Conservation (phyloP, 2,113 vertebrate species). For the Leptobrachium ailaonicum region DNA sequence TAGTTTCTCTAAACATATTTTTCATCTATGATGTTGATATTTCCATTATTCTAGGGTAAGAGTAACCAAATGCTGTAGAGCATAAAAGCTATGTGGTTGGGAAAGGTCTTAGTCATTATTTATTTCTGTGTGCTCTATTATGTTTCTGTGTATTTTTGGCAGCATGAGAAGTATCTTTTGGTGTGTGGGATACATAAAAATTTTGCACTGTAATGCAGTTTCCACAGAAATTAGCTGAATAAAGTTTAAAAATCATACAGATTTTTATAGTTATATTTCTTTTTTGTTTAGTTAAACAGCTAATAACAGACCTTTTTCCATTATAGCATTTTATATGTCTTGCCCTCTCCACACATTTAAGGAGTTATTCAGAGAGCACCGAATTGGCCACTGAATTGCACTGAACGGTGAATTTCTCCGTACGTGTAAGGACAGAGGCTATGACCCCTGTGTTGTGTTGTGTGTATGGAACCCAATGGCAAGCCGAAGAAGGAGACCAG, state of each 20-base stretch:
- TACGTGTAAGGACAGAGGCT: no score
- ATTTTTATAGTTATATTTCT: constrained; percentile 3
- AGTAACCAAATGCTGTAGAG: constrained; percentile 3
- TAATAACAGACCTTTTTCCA: background rate
- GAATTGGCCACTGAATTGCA: no score
- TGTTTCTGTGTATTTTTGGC: background rate
- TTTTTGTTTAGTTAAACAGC: constrained; percentile 2
- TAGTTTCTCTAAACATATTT: constrained; percentile 50
- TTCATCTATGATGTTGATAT: constrained; percentile 36
- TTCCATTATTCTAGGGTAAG: background rate
- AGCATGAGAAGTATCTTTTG: background rate
- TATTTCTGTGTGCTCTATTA: constrained; percentile 1
- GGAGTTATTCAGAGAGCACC: no score
- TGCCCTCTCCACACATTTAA: background rate
- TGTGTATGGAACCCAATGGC: no score
- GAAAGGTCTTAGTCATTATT: background rate
- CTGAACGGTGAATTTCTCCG: no score
- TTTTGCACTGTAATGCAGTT: background rate
- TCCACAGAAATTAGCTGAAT: constrained; percentile 11
- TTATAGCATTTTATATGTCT: background rate
- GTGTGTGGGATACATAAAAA: constrained; percentile 12
- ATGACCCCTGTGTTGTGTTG: no score
- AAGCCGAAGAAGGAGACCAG: no score
- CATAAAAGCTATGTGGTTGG: background rate
- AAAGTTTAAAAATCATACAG: constrained; percentile 12